Evolutionary conservation across 1,140 invertebrate species (phyloP).

Genomic region (Apolygus lucorum): DNA sequence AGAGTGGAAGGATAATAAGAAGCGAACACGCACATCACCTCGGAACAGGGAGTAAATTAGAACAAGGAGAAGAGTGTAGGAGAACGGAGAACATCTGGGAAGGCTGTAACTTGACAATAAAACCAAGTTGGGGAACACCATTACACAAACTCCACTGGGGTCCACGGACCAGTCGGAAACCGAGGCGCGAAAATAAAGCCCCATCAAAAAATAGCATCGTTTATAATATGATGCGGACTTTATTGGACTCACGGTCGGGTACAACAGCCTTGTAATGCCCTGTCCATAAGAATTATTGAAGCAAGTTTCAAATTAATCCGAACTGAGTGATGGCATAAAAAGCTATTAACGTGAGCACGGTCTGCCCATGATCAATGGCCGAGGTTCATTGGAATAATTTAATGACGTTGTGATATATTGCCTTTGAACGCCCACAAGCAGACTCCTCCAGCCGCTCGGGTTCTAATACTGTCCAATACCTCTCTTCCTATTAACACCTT

Average conservation of each 20-base stretch:
- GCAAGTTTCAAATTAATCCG: constrained; percentile 33
- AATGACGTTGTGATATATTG: constrained; percentile 32
- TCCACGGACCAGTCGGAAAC: not conserved
- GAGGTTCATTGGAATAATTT: constrained; percentile 30
- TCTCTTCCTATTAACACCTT: constrained; percentile 15
- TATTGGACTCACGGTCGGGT: constrained; percentile 28
- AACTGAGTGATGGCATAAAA: constrained; percentile 32
- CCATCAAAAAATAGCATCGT: constrained; percentile 4
- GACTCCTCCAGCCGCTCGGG: not conserved
- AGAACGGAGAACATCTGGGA: constrained; percentile 19
- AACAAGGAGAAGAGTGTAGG: constrained; percentile 2
- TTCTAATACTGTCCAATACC: constrained; percentile 11
- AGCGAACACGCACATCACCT: constrained; percentile 7
- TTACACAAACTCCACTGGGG: not conserved
- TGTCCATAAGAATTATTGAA: constrained; percentile 34
- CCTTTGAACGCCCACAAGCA: constrained; percentile 14
- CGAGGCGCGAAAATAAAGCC: constrained; percentile 20
- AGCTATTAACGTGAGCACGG: constrained; percentile 29
- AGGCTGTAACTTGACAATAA: constrained; percentile 21
- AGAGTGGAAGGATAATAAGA: constrained; percentile 3
- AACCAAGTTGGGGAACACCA: constrained; percentile 18
- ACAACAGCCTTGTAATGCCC: constrained; percentile 30
- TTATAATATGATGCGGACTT: constrained; percentile 20
- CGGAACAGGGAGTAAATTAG: constrained; percentile 10
- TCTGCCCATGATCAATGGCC: constrained; percentile 28